These are phyloP conservation scores for Tetrao urogallus DNA, from an alignment of 2,113 vertebrate genomes.

Conservation along the genomic window DNA sequence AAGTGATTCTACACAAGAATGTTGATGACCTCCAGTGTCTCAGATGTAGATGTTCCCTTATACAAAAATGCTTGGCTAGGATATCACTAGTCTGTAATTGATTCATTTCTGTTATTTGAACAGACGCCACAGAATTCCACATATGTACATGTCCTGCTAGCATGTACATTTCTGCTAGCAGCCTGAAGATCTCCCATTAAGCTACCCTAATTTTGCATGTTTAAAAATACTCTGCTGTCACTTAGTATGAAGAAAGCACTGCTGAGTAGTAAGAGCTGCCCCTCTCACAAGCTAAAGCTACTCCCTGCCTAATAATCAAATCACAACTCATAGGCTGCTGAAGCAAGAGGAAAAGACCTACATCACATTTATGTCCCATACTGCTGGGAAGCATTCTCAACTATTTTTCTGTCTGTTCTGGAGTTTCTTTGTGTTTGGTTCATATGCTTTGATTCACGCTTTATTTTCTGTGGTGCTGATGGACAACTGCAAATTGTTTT, in stretches of 20 bases:
- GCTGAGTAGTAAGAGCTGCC: not conserved
- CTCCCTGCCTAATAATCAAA: conserved; percentile 9
- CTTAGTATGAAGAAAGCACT: not conserved
- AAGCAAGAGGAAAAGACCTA: conserved; percentile 41
- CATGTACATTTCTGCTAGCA: not conserved
- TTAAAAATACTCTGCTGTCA: not conserved
- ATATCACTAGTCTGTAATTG: not conserved
- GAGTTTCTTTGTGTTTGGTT: conserved; percentile 62
- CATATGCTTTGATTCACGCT: conserved; percentile 63
- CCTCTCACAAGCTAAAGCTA: not conserved
- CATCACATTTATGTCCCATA: conserved; percentile 39
- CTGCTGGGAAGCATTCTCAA: conserved; percentile 51
- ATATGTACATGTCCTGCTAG: not conserved
- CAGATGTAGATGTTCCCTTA: not conserved
- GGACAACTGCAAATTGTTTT: conserved; percentile 62
- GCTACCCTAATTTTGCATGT: not conserved
- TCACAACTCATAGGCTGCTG: conserved; percentile 11
- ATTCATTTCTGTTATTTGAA: not conserved
- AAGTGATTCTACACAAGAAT: conserved; percentile 3
- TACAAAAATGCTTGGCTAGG: not conserved
- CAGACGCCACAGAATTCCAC: not conserved
- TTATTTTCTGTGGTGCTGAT: conserved; percentile 49
- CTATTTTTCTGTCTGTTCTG: conserved; percentile 8
- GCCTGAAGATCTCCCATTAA: not conserved
- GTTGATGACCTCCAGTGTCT: not conserved